Conservation (phyloP, 2,113 vertebrate species). For the cattle (Bos taurus) region DNA sequence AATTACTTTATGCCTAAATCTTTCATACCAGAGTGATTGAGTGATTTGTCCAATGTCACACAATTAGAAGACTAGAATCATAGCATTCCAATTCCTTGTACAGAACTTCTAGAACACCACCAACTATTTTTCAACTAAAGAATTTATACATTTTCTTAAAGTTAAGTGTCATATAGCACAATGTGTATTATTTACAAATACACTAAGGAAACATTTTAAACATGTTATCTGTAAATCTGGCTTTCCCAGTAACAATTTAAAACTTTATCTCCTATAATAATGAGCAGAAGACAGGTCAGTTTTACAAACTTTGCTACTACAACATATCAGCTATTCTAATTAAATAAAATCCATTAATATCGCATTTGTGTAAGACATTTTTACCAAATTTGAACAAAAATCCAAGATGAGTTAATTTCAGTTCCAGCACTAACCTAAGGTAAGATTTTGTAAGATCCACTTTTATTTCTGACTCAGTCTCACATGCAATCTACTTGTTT, state of each 20-base stretch:
- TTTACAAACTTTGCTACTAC: constrained; percentile 16
- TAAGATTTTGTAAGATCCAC: neutral
- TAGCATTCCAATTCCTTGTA: neutral
- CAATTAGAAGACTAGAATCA: neutral
- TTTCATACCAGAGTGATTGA: neutral
- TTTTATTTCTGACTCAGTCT: neutral
- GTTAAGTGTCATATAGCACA: neutral
- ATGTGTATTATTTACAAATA: neutral
- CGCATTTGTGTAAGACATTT: neutral
- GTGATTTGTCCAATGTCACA: neutral
- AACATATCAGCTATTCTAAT: neutral
- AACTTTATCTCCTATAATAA: neutral
- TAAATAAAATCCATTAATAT: neutral
- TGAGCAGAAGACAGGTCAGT: neutral
- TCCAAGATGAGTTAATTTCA: neutral
- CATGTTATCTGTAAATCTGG: neutral
- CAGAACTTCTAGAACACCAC: neutral
- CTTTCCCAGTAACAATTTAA: neutral
- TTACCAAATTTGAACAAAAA: neutral
- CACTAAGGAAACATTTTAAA: neutral
- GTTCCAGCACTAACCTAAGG: neutral
- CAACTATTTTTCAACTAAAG: neutral
- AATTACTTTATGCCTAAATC: neutral
- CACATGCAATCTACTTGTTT: neutral
- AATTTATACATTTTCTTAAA: constrained; percentile 10